Evolutionary conservation across 2,797 vertebrate genomes (phyloP).

Genomic region (Dendrocincla tyrannina): DNA sequence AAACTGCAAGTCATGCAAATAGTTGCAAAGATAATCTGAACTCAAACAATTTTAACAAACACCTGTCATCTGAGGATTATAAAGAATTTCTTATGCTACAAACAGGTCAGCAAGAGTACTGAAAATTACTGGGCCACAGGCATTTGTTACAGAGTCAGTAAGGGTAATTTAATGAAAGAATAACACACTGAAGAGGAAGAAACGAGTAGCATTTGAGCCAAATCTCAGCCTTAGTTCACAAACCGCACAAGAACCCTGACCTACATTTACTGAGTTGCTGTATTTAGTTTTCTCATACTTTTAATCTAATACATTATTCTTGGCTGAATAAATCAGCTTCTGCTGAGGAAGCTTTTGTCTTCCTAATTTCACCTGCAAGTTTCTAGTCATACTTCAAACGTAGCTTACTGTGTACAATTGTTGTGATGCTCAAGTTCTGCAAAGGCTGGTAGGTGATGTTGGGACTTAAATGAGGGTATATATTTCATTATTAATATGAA

Average conservation of each 20-base stretch:
- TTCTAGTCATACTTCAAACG: neutral
- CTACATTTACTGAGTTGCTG: neutral
- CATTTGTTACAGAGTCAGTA: neutral
- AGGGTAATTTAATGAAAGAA: neutral
- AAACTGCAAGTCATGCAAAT: neutral
- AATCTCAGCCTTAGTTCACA: neutral
- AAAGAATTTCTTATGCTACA: neutral
- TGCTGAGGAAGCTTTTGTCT: neutral
- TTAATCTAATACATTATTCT: neutral
- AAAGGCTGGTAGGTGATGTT: neutral
- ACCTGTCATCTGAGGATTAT: neutral
- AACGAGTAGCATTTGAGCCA: neutral
- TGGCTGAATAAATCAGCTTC: neutral
- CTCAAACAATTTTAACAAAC: neutral
- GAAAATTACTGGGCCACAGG: neutral
- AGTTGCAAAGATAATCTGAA: neutral
- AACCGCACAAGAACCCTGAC: neutral
- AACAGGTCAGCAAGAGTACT: neutral
- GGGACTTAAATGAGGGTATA: neutral
- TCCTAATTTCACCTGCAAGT: neutral
- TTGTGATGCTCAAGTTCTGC: neutral
- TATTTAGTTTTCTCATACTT: neutral
- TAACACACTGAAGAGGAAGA: neutral
- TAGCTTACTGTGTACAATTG: neutral
- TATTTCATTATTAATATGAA: neutral